Evolutionary conservation across 2,113 vertebrate genomes (phyloP).

Genomic region (Halichoeres trimaculatus): DNA sequence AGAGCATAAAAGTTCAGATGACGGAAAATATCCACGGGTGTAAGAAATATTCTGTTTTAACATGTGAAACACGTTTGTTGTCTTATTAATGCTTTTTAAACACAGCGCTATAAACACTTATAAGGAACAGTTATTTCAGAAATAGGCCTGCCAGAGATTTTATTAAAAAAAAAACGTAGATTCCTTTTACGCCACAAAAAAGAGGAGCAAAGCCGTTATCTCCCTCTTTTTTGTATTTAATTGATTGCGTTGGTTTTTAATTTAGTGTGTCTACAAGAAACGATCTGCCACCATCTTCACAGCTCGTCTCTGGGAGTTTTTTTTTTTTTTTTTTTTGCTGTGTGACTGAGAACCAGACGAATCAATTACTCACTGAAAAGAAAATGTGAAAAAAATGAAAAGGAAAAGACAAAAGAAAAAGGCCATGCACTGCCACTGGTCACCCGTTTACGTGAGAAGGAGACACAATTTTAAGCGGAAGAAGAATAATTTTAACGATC

Average conservation of each 20-base stretch:
- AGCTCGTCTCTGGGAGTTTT: constrained; percentile 59
- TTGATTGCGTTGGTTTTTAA: constrained; percentile 55
- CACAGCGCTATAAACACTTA: too few species aligned
- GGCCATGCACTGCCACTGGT: constrained; percentile 59
- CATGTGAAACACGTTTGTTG: too few species aligned
- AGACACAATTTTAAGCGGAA: constrained; percentile 6
- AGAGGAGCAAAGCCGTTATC: too few species aligned
- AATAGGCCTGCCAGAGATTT: too few species aligned
- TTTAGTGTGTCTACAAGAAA: constrained; percentile 55
- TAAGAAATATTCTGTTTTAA: too few species aligned
- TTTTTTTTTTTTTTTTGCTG: constrained; percentile 21
- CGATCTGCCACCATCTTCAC: constrained; percentile 51
- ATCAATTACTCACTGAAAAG: constrained; percentile 54
- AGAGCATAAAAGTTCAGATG: too few species aligned
- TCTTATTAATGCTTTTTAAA: too few species aligned
- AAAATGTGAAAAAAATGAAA: too few species aligned
- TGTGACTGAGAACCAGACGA: constrained; percentile 72
- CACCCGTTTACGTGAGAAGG: constrained; percentile 55
- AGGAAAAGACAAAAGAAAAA: constrained; percentile 13
- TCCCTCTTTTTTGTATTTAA: background rate
- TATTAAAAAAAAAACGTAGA: too few species aligned
- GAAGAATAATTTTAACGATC: constrained; percentile 24
- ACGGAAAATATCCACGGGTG: too few species aligned
- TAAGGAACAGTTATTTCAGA: too few species aligned
- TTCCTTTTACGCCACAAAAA: too few species aligned